phyloP scores from a whole-genome alignment of 2,797 vertebrate genomes.

The Clarias platycephalus region DNA sequence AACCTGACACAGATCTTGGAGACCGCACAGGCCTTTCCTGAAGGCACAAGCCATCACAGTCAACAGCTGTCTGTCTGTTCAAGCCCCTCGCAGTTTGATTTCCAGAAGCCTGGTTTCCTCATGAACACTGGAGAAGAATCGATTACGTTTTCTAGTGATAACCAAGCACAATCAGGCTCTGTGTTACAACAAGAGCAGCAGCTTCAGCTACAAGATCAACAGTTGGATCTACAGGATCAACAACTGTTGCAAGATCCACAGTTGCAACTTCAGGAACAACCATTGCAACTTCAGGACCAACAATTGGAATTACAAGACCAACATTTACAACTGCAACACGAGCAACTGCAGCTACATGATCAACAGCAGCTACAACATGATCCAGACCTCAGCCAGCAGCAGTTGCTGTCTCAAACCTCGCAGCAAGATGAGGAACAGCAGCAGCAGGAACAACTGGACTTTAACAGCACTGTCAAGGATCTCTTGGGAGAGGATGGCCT shows the following conservation, averaged over 20 bases:
- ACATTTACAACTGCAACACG: conserved; percentile 42
- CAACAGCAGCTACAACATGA: conserved; percentile 52
- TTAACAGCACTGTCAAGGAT: conserved; percentile 97
- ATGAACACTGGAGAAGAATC: conserved; percentile 81
- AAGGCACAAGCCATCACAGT: conserved; percentile 61
- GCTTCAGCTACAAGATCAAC: conserved; percentile 63
- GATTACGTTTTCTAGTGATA: conserved; percentile 84
- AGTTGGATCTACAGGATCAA: conserved; percentile 49
- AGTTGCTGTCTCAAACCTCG: conserved; percentile 74
- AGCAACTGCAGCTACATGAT: conserved; percentile 68
- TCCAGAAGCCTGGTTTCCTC: conserved; percentile 96
- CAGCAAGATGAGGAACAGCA: conserved; percentile 69
- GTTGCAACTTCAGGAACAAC: conserved; percentile 45
- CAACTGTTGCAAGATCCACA: conserved; percentile 47
- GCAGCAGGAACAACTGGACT: conserved; percentile 85
- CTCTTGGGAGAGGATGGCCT: conserved; percentile 90
- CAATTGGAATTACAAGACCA: conserved; percentile 43
- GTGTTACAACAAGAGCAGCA: conserved; percentile 77
- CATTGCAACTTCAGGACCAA: conserved; percentile 63
- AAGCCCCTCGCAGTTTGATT: conserved; percentile 92
- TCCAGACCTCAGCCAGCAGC: conserved; percentile 56
- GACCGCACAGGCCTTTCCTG: conserved; percentile 82
- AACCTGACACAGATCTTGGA: conserved; percentile 99
- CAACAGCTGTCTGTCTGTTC: conserved; percentile 57
- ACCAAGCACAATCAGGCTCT: conserved; percentile 90